A percentile compares a stretch with the other conserved stretches of the same genome.
These are phyloP conservation scores for Gyrodactylus bullatarudis DNA, from an alignment of 1,140 invertebrate genomes.

Conservation along the genomic window DNA sequence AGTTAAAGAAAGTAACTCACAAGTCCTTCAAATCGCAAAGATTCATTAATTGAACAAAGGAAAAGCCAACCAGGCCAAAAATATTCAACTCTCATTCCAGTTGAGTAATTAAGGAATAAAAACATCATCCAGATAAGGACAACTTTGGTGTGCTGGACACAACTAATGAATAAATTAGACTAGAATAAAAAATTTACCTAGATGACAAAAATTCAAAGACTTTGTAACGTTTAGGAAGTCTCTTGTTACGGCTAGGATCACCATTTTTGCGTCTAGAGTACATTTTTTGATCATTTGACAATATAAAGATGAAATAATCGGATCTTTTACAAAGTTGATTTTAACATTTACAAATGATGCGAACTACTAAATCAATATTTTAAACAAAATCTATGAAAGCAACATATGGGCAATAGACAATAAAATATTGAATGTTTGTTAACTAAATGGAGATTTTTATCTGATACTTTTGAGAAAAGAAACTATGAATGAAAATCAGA, in stretches of 20 bases:
- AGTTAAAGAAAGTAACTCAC: slow-evolving; percentile 7
- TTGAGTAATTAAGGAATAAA: background rate
- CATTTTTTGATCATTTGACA: background rate
- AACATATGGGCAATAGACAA: too few species aligned
- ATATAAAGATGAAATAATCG: background rate
- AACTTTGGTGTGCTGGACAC: background rate
- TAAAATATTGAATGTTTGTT: too few species aligned
- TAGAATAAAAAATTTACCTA: background rate
- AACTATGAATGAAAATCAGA: too few species aligned
- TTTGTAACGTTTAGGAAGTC: background rate
- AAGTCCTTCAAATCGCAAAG: background rate
- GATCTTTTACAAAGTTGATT: background rate
- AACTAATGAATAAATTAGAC: background rate
- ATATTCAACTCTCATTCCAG: slow-evolving; percentile 4
- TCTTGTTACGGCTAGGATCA: background rate
- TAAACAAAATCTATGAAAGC: too few species aligned
- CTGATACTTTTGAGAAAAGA: too few species aligned
- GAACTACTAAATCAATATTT: background rate
- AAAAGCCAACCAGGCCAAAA: slow-evolving; percentile 4
- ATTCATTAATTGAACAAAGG: slow-evolving; percentile 1
- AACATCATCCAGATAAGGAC: background rate
- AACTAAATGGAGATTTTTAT: too few species aligned
- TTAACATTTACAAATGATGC: background rate
- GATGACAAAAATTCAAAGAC: background rate
- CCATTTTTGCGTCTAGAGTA: background rate